These are phyloP conservation scores for Reticulitermes speratus DNA, from an alignment of 1,140 invertebrate genomes.

Conservation along the genomic window DNA sequence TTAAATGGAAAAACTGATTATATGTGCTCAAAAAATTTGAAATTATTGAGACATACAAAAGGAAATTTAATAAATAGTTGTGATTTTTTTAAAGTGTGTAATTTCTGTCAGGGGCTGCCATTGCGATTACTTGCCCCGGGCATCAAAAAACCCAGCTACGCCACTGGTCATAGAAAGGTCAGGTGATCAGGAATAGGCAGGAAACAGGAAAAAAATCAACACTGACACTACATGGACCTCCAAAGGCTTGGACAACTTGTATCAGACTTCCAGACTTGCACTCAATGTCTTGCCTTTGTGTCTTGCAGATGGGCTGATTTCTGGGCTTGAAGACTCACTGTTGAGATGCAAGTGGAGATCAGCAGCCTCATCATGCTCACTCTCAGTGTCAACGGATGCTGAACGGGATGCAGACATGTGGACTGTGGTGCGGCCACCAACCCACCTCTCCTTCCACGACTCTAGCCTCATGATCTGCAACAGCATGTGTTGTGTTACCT, in stretches of 20 bases:
- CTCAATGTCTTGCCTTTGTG: not conserved
- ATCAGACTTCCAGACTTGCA: not conserved
- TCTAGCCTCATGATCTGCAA: constrained; percentile 65
- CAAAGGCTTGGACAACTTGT: not conserved
- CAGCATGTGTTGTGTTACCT: not conserved
- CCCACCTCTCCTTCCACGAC: constrained; percentile 54
- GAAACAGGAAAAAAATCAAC: not conserved
- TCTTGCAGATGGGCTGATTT: constrained; percentile 20
- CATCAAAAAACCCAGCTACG: too few species aligned
- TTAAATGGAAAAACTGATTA: too few species aligned
- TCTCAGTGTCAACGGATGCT: constrained; percentile 53
- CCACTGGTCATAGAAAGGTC: too few species aligned
- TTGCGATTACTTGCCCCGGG: too few species aligned
- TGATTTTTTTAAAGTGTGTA: too few species aligned
- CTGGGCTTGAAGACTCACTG: constrained; percentile 29
- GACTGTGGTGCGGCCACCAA: constrained; percentile 40
- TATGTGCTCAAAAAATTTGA: too few species aligned
- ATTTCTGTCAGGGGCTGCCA: too few species aligned
- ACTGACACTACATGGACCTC: not conserved
- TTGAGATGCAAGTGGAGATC: constrained; percentile 34
- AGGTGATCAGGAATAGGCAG: not conserved
- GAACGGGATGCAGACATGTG: constrained; percentile 38
- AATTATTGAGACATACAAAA: too few species aligned
- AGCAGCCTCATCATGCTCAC: constrained; percentile 51
- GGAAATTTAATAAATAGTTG: too few species aligned